Evolutionary conservation across 2,888 invertebrate species (phyloP).

Genomic region (Thecocarcelia acutangulata): DNA sequence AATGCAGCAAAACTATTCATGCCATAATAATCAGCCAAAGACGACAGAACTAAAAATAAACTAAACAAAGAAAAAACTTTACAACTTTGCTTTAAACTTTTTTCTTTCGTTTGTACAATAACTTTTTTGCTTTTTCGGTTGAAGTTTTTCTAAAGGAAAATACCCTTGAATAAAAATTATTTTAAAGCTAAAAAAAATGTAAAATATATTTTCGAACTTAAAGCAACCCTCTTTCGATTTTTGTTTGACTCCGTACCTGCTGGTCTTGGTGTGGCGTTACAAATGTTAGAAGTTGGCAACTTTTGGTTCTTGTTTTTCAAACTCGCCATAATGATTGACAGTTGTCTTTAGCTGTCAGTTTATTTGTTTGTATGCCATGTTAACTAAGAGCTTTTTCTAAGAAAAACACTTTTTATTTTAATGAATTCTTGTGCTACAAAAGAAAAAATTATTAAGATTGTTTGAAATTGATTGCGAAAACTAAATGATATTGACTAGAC

Average conservation of each 20-base stretch:
- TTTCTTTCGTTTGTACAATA: neutral
- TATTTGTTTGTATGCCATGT: slow-evolving; percentile 30
- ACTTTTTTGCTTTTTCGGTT: neutral
- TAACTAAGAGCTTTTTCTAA: slow-evolving; percentile 18
- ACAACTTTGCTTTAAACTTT: slow-evolving; percentile 18
- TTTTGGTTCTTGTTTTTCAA: slow-evolving; percentile 15
- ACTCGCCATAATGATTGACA: slow-evolving; percentile 47
- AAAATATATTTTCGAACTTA: no score
- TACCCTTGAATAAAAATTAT: no score
- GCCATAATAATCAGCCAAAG: slow-evolving; percentile 37
- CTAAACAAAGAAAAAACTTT: slow-evolving; percentile 12
- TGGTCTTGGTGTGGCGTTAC: neutral
- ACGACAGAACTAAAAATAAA: slow-evolving; percentile 14
- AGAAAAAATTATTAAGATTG: slow-evolving; percentile 20
- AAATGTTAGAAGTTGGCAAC: neutral
- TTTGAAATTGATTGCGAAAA: slow-evolving; percentile 38
- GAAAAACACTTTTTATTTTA: slow-evolving; percentile 51
- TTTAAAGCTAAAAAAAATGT: no score
- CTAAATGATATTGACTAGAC: slow-evolving; percentile 46
- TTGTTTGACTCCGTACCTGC: neutral
- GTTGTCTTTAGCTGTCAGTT: slow-evolving; percentile 61
- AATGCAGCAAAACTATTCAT: slow-evolving; percentile 53
- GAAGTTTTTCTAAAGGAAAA: no score
- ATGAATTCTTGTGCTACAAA: slow-evolving; percentile 2
- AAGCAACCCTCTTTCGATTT: neutral